These are phyloP conservation scores for Manis crassicaudata DNA, from an alignment of 2,797 vertebrate species.

Conservation along the genomic window DNA sequence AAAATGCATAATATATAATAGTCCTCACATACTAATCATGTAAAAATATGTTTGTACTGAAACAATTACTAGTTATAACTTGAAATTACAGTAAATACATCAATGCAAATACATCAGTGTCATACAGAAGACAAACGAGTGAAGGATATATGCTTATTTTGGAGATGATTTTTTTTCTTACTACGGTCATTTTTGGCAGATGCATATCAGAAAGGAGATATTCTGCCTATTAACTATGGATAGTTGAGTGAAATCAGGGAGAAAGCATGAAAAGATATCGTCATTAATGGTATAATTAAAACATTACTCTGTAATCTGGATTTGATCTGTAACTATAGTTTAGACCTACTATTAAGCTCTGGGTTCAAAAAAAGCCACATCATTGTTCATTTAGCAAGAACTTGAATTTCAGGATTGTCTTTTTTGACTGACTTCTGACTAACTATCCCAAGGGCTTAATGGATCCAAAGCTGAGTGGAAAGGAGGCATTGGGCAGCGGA, in stretches of 20 bases:
- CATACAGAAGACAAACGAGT: neutral
- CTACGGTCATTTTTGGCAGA: neutral
- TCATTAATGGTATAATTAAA: neutral
- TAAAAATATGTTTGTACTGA: neutral
- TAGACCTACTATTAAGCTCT: neutral
- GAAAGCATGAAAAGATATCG: neutral
- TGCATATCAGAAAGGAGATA: neutral
- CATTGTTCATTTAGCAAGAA: neutral
- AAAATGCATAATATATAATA: neutral
- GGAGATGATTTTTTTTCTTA: neutral
- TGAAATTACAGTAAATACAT: neutral
- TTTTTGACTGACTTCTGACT: neutral
- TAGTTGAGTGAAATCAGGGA: neutral
- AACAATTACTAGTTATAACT: neutral
- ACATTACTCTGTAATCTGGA: neutral
- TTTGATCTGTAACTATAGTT: neutral
- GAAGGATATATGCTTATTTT: neutral
- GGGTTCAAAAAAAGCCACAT: neutral
- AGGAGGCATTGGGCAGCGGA: neutral
- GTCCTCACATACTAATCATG: neutral
- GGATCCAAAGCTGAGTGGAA: neutral
- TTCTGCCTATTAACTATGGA: neutral
- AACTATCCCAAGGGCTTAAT: neutral
- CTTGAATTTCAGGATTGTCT: neutral
- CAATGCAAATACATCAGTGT: too few species aligned